A percentile compares a stretch with the other conserved stretches of the same genome.
Evolutionary conservation across 2,797 vertebrate genomes (phyloP).

Genomic region (Erithacus rubecula): DNA sequence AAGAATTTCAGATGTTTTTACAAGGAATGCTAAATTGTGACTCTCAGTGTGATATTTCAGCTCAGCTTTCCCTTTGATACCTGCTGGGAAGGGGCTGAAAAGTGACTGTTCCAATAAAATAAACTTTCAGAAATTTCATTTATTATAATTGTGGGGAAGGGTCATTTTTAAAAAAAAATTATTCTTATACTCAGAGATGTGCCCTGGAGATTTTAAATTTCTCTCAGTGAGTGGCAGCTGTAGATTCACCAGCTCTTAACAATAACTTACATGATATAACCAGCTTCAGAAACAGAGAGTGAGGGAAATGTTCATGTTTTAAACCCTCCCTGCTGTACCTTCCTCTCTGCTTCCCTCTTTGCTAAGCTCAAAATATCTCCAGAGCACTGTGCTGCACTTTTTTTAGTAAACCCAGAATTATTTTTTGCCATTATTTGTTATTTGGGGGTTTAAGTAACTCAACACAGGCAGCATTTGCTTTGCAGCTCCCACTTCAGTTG

Average conservation of each 20-base stretch:
- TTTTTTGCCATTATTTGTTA: background rate
- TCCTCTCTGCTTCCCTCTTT: conserved; percentile 5
- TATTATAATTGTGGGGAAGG: background rate
- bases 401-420: background rate
- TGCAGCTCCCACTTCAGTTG: background rate
- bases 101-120: background rate
- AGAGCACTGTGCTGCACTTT: background rate
- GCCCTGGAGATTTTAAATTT: background rate
- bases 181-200: background rate
- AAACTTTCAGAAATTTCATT: background rate
- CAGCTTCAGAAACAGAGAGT: background rate
- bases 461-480: background rate
- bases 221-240: background rate
- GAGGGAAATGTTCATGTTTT: background rate
- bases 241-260: background rate
- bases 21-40: background rate
- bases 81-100: background rate
- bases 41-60: background rate
- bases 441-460: background rate
- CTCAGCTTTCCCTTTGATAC: background rate
- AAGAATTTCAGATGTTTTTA: background rate
- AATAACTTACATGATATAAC: conserved; percentile 23
- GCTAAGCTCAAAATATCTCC: background rate
- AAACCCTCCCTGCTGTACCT: background rate
- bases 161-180: too few relatives aligned